A percentile compares a stretch with the other conserved stretches of the same genome.
phyloP scores from a whole-genome alignment of 2,113 vertebrate genomes.

The Andinoacara biseriatus region DNA sequence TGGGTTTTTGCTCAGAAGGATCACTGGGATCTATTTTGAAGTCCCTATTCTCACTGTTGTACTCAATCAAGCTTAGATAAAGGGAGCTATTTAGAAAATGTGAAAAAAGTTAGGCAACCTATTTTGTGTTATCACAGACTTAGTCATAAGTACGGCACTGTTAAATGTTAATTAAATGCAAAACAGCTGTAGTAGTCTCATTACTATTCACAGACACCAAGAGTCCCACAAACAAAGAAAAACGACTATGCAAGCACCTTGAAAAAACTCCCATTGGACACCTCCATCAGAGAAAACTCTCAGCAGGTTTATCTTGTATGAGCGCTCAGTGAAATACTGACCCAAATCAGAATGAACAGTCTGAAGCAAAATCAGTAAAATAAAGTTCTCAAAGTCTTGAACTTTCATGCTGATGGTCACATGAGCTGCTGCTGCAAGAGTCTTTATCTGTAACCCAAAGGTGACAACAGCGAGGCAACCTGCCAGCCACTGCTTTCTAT shows the following conservation, averaged over 20 bases:
- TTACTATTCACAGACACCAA: not conserved
- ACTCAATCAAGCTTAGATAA: not conserved
- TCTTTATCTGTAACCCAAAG: constrained; percentile 48
- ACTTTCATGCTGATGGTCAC: not conserved
- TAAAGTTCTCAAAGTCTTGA: constrained; percentile 1
- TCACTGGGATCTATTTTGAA: not conserved
- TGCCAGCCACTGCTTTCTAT: constrained; percentile 46
- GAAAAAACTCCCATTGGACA: not conserved
- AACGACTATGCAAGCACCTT: not conserved
- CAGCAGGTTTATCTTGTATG: not conserved
- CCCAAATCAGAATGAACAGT: not conserved
- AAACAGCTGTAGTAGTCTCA: not conserved
- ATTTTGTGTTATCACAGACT: not conserved
- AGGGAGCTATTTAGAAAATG: not conserved
- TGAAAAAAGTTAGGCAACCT: not conserved
- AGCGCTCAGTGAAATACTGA: not conserved
- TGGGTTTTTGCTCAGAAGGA: not conserved
- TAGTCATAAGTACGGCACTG: not conserved
- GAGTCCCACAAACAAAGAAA: not conserved
- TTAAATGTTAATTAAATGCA: not conserved
- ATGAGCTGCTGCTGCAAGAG: not conserved
- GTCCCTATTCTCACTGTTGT: not conserved
- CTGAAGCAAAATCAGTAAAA: constrained; percentile 21
- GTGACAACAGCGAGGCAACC: constrained; percentile 40
- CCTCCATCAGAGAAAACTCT: not conserved